Base-by-base conservation (phyloP, 2,113 vertebrate species). In the Grammomys dolichurus region DNA sequence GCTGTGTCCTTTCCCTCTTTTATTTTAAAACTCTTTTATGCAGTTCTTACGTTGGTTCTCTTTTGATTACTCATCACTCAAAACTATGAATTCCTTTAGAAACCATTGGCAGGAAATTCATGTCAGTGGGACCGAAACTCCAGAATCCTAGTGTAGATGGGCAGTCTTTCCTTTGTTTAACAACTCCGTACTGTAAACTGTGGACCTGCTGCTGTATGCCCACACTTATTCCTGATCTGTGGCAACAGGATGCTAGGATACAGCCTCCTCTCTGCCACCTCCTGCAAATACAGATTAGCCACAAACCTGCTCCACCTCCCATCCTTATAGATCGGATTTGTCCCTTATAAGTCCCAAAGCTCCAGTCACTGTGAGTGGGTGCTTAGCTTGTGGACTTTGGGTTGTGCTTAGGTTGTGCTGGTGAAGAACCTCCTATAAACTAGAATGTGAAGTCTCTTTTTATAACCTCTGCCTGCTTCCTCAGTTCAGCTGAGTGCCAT, bases 31-130 rank as follows among this genome's bases (percentile, higher is more conserved):
- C 1, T 69, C 0, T 72, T 87, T 72, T 86, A 11, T 51, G 4
- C 16, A 56, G 31, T 63, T 89, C 78, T 26, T 70, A 20, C n/a
- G 17, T 36, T 93, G 24, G 2, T 51, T 91, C 58, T 67, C 86
- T 86, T 87, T 92, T 58, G 20, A 51, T 91, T 93, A 84, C 58
- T 95, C 17, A 19, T 46, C 33, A 46, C 11, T 81, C 51, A 72
- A 67, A 94, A 89, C n/a, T 51, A 4, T 7, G 65, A 11, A 33
- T 89, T 93, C 93, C 84, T 89, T 88, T 87, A 51, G 24, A 81
- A 31, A 76, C 75, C 33, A 81, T 9, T 72, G 93, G 6, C 1
- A 54, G 33, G 69, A 76, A 54, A 76, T 80, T 80, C 19, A 6
- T 81, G 11, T 88, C n/a, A 87, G 86, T 87, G 60, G 31, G 36